These are phyloP conservation scores for Drosophila miranda DNA, from an alignment of 1,140 invertebrate genomes.

Conservation along the genomic window DNA sequence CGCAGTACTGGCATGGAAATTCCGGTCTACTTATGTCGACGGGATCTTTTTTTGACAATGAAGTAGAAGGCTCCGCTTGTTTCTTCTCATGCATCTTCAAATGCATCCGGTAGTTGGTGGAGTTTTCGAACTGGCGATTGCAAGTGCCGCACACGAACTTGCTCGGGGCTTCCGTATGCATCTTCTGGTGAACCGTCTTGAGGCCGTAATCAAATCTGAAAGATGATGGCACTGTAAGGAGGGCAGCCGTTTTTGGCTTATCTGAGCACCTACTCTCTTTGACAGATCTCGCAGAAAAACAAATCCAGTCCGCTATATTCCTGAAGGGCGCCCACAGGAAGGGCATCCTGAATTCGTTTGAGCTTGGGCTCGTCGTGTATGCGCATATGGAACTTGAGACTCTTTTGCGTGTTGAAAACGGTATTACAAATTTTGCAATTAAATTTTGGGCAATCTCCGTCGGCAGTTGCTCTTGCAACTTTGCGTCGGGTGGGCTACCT, in stretches of 20 bases:
- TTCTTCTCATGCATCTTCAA: constrained; percentile 85
- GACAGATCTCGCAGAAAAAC: constrained; percentile 79
- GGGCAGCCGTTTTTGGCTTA: no score
- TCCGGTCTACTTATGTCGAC: no score
- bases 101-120: constrained; percentile 87
- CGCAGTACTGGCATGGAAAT: constrained; percentile 94
- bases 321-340: constrained; percentile 83
- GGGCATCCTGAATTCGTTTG: constrained; percentile 84
- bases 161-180: constrained; percentile 27
- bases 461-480: not conserved
- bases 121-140: constrained; percentile 87
- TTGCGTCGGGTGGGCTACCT: constrained; percentile 36
- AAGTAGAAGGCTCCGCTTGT: no score
- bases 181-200: constrained; percentile 85
- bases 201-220: constrained; percentile 83
- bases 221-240: not conserved
- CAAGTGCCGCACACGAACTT: constrained; percentile 85
- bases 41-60: no score
- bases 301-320: constrained; percentile 68
- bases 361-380: constrained; percentile 86
- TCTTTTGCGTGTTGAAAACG: constrained; percentile 86
- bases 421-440: constrained; percentile 86
- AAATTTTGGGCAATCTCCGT: constrained; percentile 1
- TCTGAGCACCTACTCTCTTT: constrained; percentile 64
- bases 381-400: constrained; percentile 85